Evolutionary conservation across 2,888 invertebrate genomes (phyloP), one percentile per base, ranked within the genome.

Genomic region (Shargacucullia verbasci): DNA sequence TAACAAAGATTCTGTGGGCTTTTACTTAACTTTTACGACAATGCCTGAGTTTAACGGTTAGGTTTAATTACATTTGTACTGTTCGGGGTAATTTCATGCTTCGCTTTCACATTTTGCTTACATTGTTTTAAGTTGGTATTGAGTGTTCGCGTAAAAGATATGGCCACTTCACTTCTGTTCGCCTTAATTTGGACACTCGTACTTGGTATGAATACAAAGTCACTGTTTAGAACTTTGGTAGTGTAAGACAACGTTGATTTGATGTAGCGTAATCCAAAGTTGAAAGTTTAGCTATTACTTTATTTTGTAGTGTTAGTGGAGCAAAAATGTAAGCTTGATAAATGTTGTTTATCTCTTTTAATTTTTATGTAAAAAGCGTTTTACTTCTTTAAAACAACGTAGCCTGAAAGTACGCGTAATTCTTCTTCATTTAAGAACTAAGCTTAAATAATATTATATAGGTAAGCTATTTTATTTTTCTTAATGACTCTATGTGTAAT

Each of bases 81-180:
- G 86, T 85, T 82, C 83, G 72, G 78, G 78, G 83, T 84, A 86
- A 85, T 87, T 87, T 83, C 80, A 83, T 82, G 83, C 79, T 83
- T 83, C 78, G 82, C 82, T 81, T 84, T 82, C 77, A 80, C 82
- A 78, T 86, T 90, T 87, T 79, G 83, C 86, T 85, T 90, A 90
- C 88, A 90, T 88, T 91, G 90, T 90, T 86, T 84, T 80, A 86
- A 86, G 84, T 86, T 87, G 83, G 85, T 88, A 89, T 87, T 85
- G 81, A 79, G 81, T 81, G 82, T 84, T 85, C 81, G 77, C 83
- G 79, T 86, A 84, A 86, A 88, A 86, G 84, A 87, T 86, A 86
- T 81, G 78, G 80, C 81, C 81, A 84, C 83, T 86, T 81, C 73
- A 79, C 78, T 79, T 82, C 75, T 77, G 69, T 68, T 70, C 73